Percentiles rank a stretch among this genome's conserved stretches.
Evolutionary conservation across 1,140 invertebrate genomes (phyloP).

Genomic region (Drosophila parabipectinata): DNA sequence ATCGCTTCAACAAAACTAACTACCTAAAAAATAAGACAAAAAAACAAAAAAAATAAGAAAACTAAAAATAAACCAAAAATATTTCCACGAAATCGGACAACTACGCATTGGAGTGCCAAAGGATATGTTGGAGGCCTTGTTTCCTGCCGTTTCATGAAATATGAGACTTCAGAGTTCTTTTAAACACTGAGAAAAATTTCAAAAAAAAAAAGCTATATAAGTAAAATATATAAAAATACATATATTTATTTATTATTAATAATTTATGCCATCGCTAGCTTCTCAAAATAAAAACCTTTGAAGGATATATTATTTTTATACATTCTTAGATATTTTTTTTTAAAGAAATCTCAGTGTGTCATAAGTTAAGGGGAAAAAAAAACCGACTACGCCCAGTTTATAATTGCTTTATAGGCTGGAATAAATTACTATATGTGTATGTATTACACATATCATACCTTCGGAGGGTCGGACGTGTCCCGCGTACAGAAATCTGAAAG

Average conservation of each 20-base stretch:
- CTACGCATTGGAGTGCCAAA: conserved; percentile 5
- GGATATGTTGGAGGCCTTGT: conserved; percentile 3
- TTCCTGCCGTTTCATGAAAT: conserved; percentile 41
- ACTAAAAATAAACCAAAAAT: not conserved
- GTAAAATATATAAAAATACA: too few species aligned
- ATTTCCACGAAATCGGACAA: conserved; percentile 41
- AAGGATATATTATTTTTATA: conserved; percentile 1
- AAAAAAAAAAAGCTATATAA: too few species aligned
- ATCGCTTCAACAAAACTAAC: conserved; percentile 6
- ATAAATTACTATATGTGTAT: conserved; percentile 47
- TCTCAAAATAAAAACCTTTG: not conserved
- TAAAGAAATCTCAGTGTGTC: conserved; percentile 38
- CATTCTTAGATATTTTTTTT: conserved; percentile 14
- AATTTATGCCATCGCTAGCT: not conserved
- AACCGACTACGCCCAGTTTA: conserved; percentile 72
- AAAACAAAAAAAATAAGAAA: conserved; percentile 14
- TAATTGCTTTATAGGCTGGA: conserved; percentile 75
- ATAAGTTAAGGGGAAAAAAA: not conserved
- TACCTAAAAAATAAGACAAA: conserved; percentile 10
- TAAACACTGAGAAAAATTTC: conserved; percentile 1
- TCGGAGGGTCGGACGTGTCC: conserved; percentile 58
- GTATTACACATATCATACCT: conserved; percentile 29
- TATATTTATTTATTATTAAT: too few species aligned
- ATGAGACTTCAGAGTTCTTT: conserved; percentile 16
- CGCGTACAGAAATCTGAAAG: conserved; percentile 23